Conservation (phyloP, 2,797 vertebrate genomes). For the Odontamblyopus rebecca region DNA sequence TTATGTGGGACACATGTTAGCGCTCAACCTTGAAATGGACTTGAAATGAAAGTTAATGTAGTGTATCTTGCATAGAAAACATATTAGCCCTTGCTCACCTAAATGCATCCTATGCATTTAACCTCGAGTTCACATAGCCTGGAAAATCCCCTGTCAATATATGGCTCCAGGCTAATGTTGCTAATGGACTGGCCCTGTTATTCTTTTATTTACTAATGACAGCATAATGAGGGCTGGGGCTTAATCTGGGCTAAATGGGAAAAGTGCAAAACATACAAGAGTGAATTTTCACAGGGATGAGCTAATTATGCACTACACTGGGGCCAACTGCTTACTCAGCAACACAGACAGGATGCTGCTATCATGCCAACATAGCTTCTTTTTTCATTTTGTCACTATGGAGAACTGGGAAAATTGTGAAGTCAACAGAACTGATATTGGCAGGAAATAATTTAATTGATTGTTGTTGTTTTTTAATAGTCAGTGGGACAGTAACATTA, state of each 20-base stretch:
- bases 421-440: not conserved
- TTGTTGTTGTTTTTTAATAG: not conserved
- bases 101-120: not conserved
- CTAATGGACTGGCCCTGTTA: constrained; percentile 8
- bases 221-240: not conserved
- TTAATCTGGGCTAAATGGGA: constrained; percentile 20
- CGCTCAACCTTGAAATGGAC: constrained; percentile 4
- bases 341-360: constrained; percentile 38
- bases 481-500: too few relatives aligned
- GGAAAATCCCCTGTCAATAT: not conserved
- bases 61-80: not conserved
- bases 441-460: not conserved
- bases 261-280: constrained; percentile 44
- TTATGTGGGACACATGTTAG: not conserved
- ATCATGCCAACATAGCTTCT: constrained; percentile 38
- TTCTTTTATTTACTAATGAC: constrained; percentile 27
- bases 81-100: not conserved
- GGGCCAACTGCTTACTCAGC: constrained; percentile 57
- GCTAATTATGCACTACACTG: constrained; percentile 60
- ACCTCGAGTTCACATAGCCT: not conserved
- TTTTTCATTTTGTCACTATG: not conserved
- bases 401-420: not conserved
- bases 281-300: constrained; percentile 45
- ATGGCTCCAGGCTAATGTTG: constrained; percentile 1
- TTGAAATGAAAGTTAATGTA: constrained; percentile 7